These are phyloP conservation scores for Falco novaeseelandiae DNA, from an alignment of 2,797 vertebrate genomes.

Conservation along the genomic window DNA sequence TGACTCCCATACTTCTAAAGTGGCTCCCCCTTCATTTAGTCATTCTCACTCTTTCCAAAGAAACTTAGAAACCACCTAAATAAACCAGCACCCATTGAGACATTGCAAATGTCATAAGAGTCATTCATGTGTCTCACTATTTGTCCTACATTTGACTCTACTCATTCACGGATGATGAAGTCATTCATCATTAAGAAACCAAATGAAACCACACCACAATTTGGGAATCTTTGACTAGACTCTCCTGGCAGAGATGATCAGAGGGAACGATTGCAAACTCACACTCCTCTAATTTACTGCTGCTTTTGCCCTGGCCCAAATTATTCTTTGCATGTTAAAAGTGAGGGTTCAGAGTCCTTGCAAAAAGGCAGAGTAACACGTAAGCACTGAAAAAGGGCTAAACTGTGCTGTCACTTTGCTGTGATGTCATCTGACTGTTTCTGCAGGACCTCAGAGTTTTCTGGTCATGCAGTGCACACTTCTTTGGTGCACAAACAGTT, in stretches of 20 bases:
- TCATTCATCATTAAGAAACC: constrained; percentile 66
- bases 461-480: not conserved
- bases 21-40: constrained; percentile 23
- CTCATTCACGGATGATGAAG: constrained; percentile 69
- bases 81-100: constrained; percentile 63
- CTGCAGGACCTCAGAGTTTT: not conserved
- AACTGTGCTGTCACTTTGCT: not conserved
- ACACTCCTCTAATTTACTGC: constrained; percentile 15
- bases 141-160: constrained; percentile 61
- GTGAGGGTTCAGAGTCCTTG: not conserved
- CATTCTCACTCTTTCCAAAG: constrained; percentile 67
- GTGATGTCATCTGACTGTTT: not conserved
- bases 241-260: constrained; percentile 15
- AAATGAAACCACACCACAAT: constrained; percentile 45
- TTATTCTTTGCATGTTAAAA: not conserved
- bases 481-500: not conserved
- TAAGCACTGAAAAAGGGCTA: not conserved
- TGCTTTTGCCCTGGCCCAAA: not conserved
- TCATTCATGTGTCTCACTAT: constrained; percentile 69
- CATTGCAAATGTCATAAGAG: constrained; percentile 65
- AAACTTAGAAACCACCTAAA: constrained; percentile 71
- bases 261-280: constrained; percentile 17
- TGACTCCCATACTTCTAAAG: not conserved
- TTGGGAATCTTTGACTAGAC: constrained; percentile 54
- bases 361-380: not conserved